Evolutionary conservation across 2,888 invertebrate genomes (phyloP).

Genomic region (Lasioglossum marginatum): DNA sequence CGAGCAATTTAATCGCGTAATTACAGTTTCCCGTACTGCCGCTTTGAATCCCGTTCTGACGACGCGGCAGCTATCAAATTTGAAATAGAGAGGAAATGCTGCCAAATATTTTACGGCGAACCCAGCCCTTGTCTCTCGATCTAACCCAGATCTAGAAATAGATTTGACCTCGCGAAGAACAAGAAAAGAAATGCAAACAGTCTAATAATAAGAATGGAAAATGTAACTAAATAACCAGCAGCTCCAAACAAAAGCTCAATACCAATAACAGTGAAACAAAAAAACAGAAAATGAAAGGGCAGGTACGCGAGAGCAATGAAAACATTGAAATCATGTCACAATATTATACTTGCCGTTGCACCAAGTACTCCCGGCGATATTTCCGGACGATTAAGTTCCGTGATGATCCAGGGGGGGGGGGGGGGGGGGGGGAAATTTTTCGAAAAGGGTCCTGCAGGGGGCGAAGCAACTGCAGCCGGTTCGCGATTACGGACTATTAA

Average conservation of each 20-base stretch:
- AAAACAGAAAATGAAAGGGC: background rate
- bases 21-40: slow-evolving; percentile 26
- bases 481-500: slow-evolving; percentile 2
- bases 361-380: background rate
- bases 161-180: background rate
- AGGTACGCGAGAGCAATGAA: background rate
- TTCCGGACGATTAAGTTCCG: background rate
- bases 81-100: slow-evolving; percentile 25
- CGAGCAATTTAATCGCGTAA: slow-evolving; percentile 35
- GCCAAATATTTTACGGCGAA: slow-evolving; percentile 36
- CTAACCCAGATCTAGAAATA: no score
- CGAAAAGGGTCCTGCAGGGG: background rate
- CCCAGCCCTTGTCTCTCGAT: background rate
- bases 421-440: background rate
- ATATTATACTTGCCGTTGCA: slow-evolving; percentile 22
- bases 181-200: background rate
- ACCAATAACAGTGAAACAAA: background rate
- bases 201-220: background rate
- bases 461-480: background rate
- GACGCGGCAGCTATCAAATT: slow-evolving; percentile 27
- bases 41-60: slow-evolving; percentile 23
- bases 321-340: background rate
- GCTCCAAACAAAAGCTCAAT: background rate
- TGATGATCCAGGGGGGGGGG: background rate
- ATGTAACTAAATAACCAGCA: background rate